These are phyloP conservation scores for Otolemur crassicaudatus DNA, from an alignment of 2,797 vertebrate genomes.

Conservation along the genomic window DNA sequence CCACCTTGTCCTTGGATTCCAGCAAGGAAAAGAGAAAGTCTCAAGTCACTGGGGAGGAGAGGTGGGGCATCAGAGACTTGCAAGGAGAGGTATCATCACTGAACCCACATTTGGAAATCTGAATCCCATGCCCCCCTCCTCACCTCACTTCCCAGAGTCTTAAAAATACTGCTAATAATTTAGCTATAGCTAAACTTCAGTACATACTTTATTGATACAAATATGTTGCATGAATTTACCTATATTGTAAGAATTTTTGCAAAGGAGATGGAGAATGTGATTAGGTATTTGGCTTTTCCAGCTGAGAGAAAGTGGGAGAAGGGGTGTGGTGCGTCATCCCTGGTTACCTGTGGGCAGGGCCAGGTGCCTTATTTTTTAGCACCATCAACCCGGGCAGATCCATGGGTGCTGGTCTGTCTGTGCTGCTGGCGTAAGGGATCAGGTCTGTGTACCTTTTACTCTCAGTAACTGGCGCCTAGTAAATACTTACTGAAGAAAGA, in stretches of 20 bases:
- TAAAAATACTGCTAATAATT: too few species aligned
- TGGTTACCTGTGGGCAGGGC: not conserved
- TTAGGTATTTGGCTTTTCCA: not conserved
- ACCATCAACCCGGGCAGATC: too few species aligned
- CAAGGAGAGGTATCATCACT: too few species aligned
- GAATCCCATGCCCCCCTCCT: not conserved
- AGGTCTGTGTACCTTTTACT: not conserved
- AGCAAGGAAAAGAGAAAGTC: not conserved
- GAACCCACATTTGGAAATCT: fast-evolving
- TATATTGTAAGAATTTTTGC: not conserved
- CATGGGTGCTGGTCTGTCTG: too few species aligned
- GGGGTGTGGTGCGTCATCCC: not conserved
- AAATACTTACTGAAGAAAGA: not conserved
- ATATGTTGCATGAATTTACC: too few species aligned
- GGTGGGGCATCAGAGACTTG: not conserved
- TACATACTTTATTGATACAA: not conserved
- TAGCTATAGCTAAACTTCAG: not conserved
- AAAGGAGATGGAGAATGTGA: not conserved
- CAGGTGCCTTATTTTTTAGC: too few species aligned
- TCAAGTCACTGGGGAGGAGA: too few species aligned
- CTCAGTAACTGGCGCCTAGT: not conserved
- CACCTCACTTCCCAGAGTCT: too few species aligned
- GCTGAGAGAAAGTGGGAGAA: not conserved
- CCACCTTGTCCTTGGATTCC: fast-evolving
- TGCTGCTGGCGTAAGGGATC: too few species aligned